Evolutionary conservation across 1,140 invertebrate species (phyloP), one percentile per base, ranked within the genome.

Genomic region (Harpegnathos saltator): DNA sequence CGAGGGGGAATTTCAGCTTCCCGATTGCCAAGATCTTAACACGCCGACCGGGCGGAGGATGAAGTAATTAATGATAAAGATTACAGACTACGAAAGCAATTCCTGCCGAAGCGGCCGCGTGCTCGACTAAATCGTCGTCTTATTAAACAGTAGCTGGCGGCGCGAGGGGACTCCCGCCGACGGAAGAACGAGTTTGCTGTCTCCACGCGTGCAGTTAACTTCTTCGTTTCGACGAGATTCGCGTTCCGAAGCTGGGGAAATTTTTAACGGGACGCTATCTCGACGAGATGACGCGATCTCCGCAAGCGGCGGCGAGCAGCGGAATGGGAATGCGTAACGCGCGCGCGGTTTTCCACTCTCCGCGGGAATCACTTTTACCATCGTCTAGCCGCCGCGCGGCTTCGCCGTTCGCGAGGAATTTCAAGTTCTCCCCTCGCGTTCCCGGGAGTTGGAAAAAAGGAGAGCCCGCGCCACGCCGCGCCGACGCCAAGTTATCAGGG

Each of bases 321-420:
- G 29, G n/a, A n/a, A 78, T n/a, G 33, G 50, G 33, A 71, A 54
- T 22, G 50, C 59, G 44, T 22, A 56, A 80, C 14, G 33, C 29
- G 17, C n/a, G n/a, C n/a, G n/a, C n/a, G 54, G 26, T 33, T 19
- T 77, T 65, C 69, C 54, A 50, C 44, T 44, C 66, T 77, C n/a
- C 12, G 17, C n/a, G 54, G 26, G 14, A 80, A 71, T 80, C 66
- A 80, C 65, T 80, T 80, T 80, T 80, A 69, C 63, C 63, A 24
- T 54, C 33, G 44, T 58, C 66, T 48, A 59, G 33, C 69, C 44
- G 63, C 29, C 5, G 1, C 63, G 52, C 63, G 19, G 75, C 54
- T 80, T 58, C 52, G 52, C 17, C n/a, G 63, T 44, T 78, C 29
- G 26, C 24, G 54, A 69, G 17, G 75, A 59, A 80, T 80, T 80